Base-by-base conservation (phyloP, 2,113 vertebrate genomes). In the Microcebus griseorufus region DNA sequence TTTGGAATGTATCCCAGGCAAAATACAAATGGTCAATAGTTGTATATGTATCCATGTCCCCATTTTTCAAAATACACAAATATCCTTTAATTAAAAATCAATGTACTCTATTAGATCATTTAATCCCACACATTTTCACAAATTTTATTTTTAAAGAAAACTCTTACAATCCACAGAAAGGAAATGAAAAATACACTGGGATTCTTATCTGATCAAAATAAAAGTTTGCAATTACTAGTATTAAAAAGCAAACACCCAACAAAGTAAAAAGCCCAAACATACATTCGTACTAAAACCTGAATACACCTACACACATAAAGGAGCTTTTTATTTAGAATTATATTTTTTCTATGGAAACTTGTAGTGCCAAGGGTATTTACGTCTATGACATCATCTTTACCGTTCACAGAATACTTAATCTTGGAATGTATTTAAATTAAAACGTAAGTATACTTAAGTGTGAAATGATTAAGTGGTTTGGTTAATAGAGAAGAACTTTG, bases 361-460 rank as follows among this genome's bases (percentile, higher is more conserved):
- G 9, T 29, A 78, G 27, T 86, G 23, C 42, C 55, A 48, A 45
- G 17, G 25, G 2, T 93, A 51, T 96, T 93, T 92, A 73, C 6
- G 34, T 73, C 22, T 79, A 0, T 69, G 51, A 88, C 65, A 78
- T 42, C 45, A 85, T 55, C 20, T 76, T 51, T 72, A 85, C 9
- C 78, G 5, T 92, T 92, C 42, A 84, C 48, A 79, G 23, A 92
- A n/a, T 93, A 67, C 20, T 82, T 83, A 64, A 88, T 69, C 37
- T 93, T 80, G 89, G 82, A 90, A 37, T 95, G 29, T 95, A 42
- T 88, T 96, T 78, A 88, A 70, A 70, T 11, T 86, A 62, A 90
- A 94, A 96, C 55, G 16, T 81, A 79, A 88, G 34, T 29, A 70
- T 94, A 42, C n/a, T 95, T 87, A 90, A 75, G 58, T 95, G 69